Conservation (phyloP, 1,140 invertebrate species). For the Drosophila grimshawi region DNA sequence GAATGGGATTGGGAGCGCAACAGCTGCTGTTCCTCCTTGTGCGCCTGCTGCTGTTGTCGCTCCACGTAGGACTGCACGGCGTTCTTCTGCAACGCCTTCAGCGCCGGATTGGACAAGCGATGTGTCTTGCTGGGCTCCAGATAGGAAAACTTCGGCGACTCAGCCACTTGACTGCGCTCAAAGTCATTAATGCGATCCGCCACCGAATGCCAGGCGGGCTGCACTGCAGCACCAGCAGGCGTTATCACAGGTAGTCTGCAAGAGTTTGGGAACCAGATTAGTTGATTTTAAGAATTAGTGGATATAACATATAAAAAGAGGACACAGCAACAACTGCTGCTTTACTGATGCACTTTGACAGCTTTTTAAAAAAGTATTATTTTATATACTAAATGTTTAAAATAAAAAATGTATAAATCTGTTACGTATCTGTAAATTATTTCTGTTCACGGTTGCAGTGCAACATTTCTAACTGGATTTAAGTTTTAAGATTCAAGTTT, state of each 20-base stretch:
- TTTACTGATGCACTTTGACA: too few species aligned
- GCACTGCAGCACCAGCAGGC: constrained; percentile 70
- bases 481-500: too few species aligned
- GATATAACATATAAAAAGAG: not conserved
- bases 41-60: constrained; percentile 87
- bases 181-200: constrained; percentile 91
- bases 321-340: too few species aligned
- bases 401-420: too few species aligned
- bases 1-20: constrained; percentile 66
- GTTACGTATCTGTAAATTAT: too few species aligned
- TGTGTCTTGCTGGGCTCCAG: constrained; percentile 91
- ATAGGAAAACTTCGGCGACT: constrained; percentile 88
- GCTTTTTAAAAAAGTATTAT: too few species aligned
- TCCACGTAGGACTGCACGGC: constrained; percentile 94
- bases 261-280: not conserved
- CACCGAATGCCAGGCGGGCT: constrained; percentile 86
- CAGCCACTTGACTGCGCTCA: constrained; percentile 85
- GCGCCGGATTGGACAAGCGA: constrained; percentile 89
- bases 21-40: constrained; percentile 70
- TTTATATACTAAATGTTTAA: too few species aligned
- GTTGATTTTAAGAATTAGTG: not conserved
- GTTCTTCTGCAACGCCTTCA: constrained; percentile 95
- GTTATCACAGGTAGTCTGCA: constrained; percentile 76
- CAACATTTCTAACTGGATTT: too few species aligned
- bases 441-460: too few species aligned